These are phyloP conservation scores for Amphiprion percula DNA, from an alignment of 2,113 vertebrate species.

Conservation along the genomic window DNA sequence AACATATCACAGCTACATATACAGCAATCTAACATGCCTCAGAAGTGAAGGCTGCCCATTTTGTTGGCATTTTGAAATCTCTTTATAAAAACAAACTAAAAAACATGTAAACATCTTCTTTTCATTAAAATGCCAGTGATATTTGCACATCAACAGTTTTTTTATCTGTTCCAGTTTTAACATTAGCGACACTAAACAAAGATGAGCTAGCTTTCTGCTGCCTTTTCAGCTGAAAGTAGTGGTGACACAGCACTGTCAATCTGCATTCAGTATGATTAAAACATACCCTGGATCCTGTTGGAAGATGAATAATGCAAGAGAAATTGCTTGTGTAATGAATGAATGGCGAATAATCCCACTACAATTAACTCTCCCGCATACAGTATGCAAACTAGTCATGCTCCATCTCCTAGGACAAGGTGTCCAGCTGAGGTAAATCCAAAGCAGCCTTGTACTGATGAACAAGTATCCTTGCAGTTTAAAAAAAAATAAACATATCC, in stretches of 20 bases:
- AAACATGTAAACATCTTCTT: constrained; percentile 73
- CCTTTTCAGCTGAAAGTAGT: constrained; percentile 71
- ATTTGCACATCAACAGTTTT: constrained; percentile 76
- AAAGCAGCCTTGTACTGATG: constrained; percentile 42
- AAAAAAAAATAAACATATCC: neutral
- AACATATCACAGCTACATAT: constrained; percentile 55
- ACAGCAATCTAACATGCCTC: constrained; percentile 40
- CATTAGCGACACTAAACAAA: constrained; percentile 64
- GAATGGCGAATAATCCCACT: constrained; percentile 79
- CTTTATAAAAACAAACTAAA: constrained; percentile 48
- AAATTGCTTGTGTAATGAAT: constrained; percentile 79
- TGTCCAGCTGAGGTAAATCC: constrained; percentile 67
- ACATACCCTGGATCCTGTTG: constrained; percentile 73
- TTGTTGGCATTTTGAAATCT: constrained; percentile 62
- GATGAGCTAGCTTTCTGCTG: constrained; percentile 57
- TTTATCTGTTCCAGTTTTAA: constrained; percentile 77
- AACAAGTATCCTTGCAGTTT: constrained; percentile 25
- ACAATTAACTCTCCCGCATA: constrained; percentile 76
- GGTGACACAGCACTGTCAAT: constrained; percentile 78
- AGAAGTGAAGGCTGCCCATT: constrained; percentile 41
- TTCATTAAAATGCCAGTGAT: constrained; percentile 74
- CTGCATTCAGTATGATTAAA: constrained; percentile 77
- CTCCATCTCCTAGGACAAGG: constrained; percentile 57
- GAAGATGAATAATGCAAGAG: constrained; percentile 76
- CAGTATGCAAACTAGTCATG: constrained; percentile 70